These are phyloP conservation scores for Perdita meconis DNA, from an alignment of 2,888 invertebrate species.

Conservation along the genomic window DNA sequence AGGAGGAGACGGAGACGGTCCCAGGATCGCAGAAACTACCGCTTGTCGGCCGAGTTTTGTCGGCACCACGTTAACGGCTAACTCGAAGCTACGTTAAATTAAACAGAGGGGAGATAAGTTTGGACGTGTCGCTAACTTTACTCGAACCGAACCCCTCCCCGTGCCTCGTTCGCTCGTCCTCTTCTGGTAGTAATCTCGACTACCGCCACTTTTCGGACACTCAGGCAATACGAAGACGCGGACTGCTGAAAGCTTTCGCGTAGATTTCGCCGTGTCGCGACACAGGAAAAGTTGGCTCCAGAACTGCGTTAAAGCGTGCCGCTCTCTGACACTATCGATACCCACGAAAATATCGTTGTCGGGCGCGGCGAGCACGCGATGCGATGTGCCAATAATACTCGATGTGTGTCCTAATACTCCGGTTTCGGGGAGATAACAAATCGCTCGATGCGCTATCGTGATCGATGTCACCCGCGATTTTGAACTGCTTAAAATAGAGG, in stretches of 20 bases:
- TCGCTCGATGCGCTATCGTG: not conserved
- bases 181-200: constrained; percentile 51
- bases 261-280: not conserved
- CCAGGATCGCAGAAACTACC: constrained; percentile 59
- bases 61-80: constrained; percentile 76
- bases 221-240: constrained; percentile 35
- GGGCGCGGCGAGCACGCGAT: not conserved
- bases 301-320: too few species aligned
- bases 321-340: constrained; percentile 12
- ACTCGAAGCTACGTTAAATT: constrained; percentile 80
- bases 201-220: constrained; percentile 48
- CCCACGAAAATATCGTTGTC: not conserved
- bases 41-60: constrained; percentile 72
- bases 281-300: constrained; percentile 15
- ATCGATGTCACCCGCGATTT: too few species aligned
- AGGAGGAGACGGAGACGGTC: constrained; percentile 33
- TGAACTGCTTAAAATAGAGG: too few species aligned
- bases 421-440: not conserved
- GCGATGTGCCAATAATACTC: too few species aligned
- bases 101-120: constrained; percentile 80
- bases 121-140: constrained; percentile 78
- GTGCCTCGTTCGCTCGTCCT: constrained; percentile 54
- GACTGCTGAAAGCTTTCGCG: constrained; percentile 22
- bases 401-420: not conserved
- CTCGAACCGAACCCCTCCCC: constrained; percentile 47